Conservation (phyloP, 2,113 vertebrate species). For the Reinhardtius hippoglossoides region DNA sequence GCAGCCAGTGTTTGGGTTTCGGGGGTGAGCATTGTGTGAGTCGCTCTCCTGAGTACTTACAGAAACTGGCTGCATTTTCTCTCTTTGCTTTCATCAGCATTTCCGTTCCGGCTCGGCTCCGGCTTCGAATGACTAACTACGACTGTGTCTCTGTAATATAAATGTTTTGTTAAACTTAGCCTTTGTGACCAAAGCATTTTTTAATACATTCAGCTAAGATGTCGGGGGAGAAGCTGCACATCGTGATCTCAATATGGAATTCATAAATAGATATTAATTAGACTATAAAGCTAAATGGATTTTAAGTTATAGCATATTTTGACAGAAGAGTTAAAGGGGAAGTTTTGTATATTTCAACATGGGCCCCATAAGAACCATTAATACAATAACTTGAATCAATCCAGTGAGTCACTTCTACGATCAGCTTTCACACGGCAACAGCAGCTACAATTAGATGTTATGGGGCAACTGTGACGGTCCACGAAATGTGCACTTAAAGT, state of each 20-base stretch:
- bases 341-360: too few species aligned
- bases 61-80: conserved; percentile 46
- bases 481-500: too few species aligned
- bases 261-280: neutral
- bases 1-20: conserved; percentile 66
- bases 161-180: conserved; percentile 38
- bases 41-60: conserved; percentile 56
- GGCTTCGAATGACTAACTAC: conserved; percentile 53
- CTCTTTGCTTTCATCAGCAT: conserved; percentile 65
- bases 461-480: too few species aligned
- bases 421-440: too few species aligned
- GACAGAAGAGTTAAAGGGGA: too few species aligned
- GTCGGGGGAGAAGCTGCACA: conserved; percentile 16
- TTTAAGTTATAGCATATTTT: too few species aligned
- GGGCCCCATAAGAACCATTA: too few species aligned
- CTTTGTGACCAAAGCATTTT: neutral
- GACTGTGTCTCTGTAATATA: conserved; percentile 17
- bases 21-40: conserved; percentile 26
- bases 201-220: conserved; percentile 1
- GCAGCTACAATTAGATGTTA: too few species aligned
- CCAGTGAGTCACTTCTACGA: too few species aligned
- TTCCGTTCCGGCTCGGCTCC: conserved; percentile 42
- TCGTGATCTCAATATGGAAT: neutral
- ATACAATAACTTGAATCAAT: too few species aligned
- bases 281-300: neutral